A percentile compares a stretch with the other conserved stretches of the same genome.
Evolutionary conservation across 2,888 invertebrate genomes (phyloP).

Genomic region (Mystacides longicornis): DNA sequence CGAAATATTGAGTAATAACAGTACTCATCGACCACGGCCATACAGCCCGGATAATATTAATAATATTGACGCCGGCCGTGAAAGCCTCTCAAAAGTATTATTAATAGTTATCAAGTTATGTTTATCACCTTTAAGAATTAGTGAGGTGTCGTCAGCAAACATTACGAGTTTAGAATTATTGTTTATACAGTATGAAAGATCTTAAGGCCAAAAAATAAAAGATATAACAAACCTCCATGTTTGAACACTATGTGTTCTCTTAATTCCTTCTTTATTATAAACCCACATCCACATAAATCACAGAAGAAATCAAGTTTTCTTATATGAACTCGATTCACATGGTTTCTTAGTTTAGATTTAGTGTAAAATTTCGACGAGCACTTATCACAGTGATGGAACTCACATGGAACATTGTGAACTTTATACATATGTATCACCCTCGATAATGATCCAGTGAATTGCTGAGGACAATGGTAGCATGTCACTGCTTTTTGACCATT

Average conservation of each 20-base stretch:
- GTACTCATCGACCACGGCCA: too few species aligned
- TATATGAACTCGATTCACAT: not conserved
- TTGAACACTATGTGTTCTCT: not conserved
- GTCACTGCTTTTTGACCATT: not conserved
- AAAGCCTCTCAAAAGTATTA: too few species aligned
- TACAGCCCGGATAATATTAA: too few species aligned
- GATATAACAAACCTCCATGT: not conserved
- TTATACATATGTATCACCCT: not conserved
- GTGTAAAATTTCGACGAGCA: not conserved
- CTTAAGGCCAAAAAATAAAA: too few species aligned
- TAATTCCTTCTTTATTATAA: not conserved
- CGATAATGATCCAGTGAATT: not conserved
- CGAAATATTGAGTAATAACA: too few species aligned
- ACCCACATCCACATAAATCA: not conserved
- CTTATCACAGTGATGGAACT: not conserved
- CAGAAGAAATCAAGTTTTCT: not conserved
- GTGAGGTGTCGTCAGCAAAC: too few species aligned
- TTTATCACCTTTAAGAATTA: too few species aligned
- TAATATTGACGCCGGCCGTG: too few species aligned
- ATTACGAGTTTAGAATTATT: too few species aligned
- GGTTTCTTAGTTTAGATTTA: not conserved
- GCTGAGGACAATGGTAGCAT: not conserved
- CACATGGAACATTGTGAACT: not conserved
- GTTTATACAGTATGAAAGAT: too few species aligned
- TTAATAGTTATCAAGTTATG: too few species aligned